Percentiles rank a stretch among this genome's conserved stretches.
phyloP scores from a whole-genome alignment of 2,113 vertebrate genomes.

The Ochotona curzoniae region DNA sequence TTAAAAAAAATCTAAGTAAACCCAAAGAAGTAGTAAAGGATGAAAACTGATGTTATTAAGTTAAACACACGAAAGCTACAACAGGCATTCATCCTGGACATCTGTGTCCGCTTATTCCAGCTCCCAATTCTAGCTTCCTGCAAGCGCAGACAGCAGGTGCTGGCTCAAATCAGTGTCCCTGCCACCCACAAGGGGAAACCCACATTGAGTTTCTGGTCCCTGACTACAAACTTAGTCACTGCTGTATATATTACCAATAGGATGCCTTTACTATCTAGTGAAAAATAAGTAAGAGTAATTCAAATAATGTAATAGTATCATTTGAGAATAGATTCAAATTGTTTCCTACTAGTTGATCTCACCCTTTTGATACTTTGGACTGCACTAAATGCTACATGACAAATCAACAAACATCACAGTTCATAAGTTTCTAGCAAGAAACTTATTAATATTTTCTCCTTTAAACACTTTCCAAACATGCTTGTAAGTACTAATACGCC shows the following conservation, averaged over 20 bases:
- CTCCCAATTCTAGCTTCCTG: too few species aligned
- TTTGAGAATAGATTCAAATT: conserved; percentile 21
- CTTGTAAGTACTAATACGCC: background rate
- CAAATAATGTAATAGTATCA: background rate
- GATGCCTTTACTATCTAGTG: background rate
- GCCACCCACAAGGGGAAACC: too few species aligned
- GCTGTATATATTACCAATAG: background rate
- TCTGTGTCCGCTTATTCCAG: too few species aligned
- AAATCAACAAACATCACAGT: background rate
- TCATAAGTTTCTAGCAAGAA: conserved; percentile 23
- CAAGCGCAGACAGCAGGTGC: too few species aligned
- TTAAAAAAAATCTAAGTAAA: conserved; percentile 44
- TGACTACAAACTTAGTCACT: conserved; percentile 1
- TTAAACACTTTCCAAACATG: conserved; percentile 7
- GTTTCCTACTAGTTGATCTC: background rate
- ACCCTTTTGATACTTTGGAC: background rate
- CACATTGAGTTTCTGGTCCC: too few species aligned
- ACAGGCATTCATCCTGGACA: too few species aligned
- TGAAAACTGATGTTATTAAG: background rate
- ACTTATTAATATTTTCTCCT: background rate
- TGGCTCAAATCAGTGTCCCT: too few species aligned
- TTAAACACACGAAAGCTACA: background rate
- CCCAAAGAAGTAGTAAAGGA: conserved; percentile 30
- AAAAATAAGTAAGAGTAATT: background rate
- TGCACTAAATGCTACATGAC: conserved; percentile 3